Percentiles rank a stretch among this genome's conserved stretches.
Evolutionary conservation across 2,113 vertebrate genomes (phyloP).

Genomic region (Ceratotherium simum): DNA sequence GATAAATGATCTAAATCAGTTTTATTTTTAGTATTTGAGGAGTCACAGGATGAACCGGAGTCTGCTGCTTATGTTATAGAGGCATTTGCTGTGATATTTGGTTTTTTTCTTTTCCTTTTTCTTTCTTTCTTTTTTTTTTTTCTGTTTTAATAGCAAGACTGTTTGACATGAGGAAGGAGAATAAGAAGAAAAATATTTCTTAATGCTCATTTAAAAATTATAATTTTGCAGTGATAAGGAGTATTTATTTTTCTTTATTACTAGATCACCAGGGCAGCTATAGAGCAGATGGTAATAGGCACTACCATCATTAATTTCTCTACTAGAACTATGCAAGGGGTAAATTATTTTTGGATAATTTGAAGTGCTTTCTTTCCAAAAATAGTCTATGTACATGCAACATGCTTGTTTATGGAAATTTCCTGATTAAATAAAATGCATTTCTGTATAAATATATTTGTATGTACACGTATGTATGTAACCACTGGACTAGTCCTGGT

Average conservation of each 20-base stretch:
- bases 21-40: not conserved
- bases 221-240: not conserved
- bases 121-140: not conserved
- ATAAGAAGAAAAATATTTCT: constrained; percentile 34
- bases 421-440: constrained; percentile 41
- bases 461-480: not conserved
- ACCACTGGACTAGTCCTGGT: not conserved
- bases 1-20: not conserved
- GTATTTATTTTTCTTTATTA: constrained; percentile 30
- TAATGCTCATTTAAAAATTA: not conserved
- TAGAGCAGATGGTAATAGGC: constrained; percentile 83
- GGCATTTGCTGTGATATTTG: not conserved
- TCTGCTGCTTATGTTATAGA: not conserved
- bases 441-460: not conserved
- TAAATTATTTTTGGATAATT: constrained; percentile 77
- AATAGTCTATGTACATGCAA: constrained; percentile 46
- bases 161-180: not conserved
- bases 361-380: constrained; percentile 66
- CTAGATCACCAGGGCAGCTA: not conserved
- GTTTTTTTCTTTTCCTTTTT: not conserved
- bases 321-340: constrained; percentile 61
- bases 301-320: constrained; percentile 81
- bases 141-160: not conserved
- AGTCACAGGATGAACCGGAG: not conserved
- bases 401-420: constrained; percentile 48